Conservation (phyloP, 2,888 invertebrate species). For the Poecilobothrus nobilitatus region DNA sequence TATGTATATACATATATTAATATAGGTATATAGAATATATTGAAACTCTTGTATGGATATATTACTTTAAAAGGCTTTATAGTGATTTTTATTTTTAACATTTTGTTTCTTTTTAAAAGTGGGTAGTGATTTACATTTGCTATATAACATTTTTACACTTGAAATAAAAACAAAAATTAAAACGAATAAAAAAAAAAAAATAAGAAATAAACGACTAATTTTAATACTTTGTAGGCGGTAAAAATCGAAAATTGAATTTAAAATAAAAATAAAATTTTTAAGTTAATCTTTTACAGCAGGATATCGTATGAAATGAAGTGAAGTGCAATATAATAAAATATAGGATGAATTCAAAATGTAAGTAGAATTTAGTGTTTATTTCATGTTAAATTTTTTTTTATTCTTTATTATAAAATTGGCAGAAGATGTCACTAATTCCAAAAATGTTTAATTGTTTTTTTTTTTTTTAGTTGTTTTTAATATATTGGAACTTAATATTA, state of each 20-base stretch:
- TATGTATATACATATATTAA: no score
- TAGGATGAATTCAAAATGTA: no score
- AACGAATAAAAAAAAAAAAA: not conserved
- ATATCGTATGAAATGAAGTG: not conserved
- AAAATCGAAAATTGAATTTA: constrained; percentile 3
- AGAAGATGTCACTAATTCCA: no score
- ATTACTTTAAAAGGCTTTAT: constrained; percentile 1
- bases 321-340: no score
- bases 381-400: no score
- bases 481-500: no score
- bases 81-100: not conserved
- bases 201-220: not conserved
- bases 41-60: not conserved
- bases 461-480: no score
- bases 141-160: constrained; percentile 2
- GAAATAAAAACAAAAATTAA: no score
- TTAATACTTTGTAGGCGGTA: constrained; percentile 1
- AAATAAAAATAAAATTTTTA: not conserved
- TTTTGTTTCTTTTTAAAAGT: not conserved
- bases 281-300: not conserved
- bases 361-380: no score
- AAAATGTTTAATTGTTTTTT: no score
- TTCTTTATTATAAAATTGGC: no score
- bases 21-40: no score
- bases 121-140: constrained; percentile 5